Evolutionary conservation across 2,797 vertebrate species (phyloP).

Genomic region (Sorex maritimensis): DNA sequence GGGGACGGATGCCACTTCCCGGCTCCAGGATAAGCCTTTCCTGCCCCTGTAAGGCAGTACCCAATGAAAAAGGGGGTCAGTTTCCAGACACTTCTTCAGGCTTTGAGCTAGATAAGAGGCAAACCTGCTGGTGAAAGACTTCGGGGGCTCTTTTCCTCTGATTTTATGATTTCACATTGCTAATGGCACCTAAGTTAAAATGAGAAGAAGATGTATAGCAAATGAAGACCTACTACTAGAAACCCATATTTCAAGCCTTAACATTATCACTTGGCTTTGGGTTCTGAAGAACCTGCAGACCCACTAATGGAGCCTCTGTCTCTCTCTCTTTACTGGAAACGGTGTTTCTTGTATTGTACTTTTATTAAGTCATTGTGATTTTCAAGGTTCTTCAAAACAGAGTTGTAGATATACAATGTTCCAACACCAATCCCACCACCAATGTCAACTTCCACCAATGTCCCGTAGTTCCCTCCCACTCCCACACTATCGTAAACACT

Average conservation of each 20-base stretch:
- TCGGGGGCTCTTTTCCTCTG: neutral
- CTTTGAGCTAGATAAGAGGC: neutral
- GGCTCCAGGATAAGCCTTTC: neutral
- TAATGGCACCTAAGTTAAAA: neutral
- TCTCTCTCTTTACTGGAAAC: neutral
- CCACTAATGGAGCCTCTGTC: too few relatives aligned
- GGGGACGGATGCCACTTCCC: neutral
- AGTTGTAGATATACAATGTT: too few relatives aligned
- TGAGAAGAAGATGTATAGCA: neutral
- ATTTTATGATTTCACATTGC: neutral
- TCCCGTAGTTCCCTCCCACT: too few relatives aligned
- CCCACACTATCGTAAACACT: too few relatives aligned
- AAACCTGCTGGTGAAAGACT: neutral
- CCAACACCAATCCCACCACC: too few relatives aligned
- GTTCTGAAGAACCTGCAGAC: too few relatives aligned
- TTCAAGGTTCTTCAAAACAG: too few relatives aligned
- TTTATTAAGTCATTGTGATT: too few relatives aligned
- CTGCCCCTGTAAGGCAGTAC: neutral
- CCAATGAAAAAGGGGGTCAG: neutral
- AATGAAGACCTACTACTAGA: neutral
- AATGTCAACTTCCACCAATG: too few relatives aligned
- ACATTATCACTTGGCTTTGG: neutral
- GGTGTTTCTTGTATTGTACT: neutral
- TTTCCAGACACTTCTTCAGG: neutral
- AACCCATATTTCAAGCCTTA: constrained; percentile 35